Base-by-base conservation (phyloP, 1,140 invertebrate genomes). In the Vanessa tameamea region DNA sequence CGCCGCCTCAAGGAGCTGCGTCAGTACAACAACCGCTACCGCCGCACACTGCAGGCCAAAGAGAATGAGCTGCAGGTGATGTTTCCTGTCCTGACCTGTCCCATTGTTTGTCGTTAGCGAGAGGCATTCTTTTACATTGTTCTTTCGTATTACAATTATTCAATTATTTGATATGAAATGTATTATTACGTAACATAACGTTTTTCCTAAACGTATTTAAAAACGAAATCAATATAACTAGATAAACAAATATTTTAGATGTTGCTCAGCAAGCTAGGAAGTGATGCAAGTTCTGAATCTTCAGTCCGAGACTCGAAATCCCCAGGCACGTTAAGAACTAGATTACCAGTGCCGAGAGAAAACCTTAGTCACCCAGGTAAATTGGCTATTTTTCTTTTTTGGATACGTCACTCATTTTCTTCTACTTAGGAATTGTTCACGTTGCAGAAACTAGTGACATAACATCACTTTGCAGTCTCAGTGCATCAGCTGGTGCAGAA, bases 1-100 rank as follows among this genome's bases (percentile, higher is more conserved):
- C 95, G 97, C 70, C 94, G 96, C 47, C 81, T 98, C 64, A 96
- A 96, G 82, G 96, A 97, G 83, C 96, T 96, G 12, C 95, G 96
- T 75, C 94, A 95, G 68, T 94, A 95, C 61, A 97, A 97, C 93
- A 95, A 95, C 76, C 95, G 96, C 68, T 97, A 96, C 87, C 93
- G 96, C 2, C 96, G 97, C 80, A 95, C 96, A 53, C 90, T 98
- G 50, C 93, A 97, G 84, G 96, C 97, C 67, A 96, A 96, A 81
- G 97, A 97, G 82, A 95, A 95, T 26, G 96, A 97, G 82, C 90
- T 97, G 75, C 96, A 97, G 93, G 95, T 31, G 31, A 6, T 43
- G 8, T 11, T 43, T 5, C 7, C 37, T 43, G 37, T 9, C 37
- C 2, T 31, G 26, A 31, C 26, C 26, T 31, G 6, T 31, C 3